Evolutionary conservation across 2,113 vertebrate genomes (phyloP).

Genomic region (Heterotis niloticus): DNA sequence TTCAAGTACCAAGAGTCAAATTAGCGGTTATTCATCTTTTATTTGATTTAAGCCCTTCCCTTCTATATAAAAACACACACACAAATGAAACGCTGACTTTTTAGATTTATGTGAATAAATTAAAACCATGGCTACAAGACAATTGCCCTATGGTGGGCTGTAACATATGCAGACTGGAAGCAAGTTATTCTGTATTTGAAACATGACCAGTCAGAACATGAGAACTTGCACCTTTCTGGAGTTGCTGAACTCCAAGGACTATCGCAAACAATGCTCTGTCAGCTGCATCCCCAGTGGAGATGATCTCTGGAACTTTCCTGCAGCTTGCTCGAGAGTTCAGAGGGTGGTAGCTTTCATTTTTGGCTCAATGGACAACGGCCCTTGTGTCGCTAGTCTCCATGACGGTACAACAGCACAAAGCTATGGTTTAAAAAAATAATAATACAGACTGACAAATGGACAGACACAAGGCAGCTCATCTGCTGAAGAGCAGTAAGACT

Average conservation of each 20-base stretch:
- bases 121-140: conserved; percentile 16
- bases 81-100: neutral
- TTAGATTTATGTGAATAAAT: too few relatives aligned
- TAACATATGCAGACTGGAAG: neutral
- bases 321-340: neutral
- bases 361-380: conserved; percentile 8
- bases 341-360: conserved; percentile 9
- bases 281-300: conserved; percentile 8
- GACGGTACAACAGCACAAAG: neutral
- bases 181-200: too few relatives aligned
- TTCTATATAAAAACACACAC: neutral
- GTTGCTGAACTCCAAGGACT: conserved; percentile 2
- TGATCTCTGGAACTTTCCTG: neutral
- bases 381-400: conserved; percentile 15
- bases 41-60: too few relatives aligned
- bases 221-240: conserved; percentile 2
- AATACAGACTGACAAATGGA: neutral
- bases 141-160: conserved; percentile 48
- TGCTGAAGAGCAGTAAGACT: conserved; percentile 19
- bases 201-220: conserved; percentile 33
- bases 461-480: neutral
- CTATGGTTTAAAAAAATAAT: neutral
- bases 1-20: neutral
- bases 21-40: neutral
- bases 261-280: conserved; percentile 14